Conservation (phyloP, 2,797 vertebrate species). For the Antennarius maculatus region DNA sequence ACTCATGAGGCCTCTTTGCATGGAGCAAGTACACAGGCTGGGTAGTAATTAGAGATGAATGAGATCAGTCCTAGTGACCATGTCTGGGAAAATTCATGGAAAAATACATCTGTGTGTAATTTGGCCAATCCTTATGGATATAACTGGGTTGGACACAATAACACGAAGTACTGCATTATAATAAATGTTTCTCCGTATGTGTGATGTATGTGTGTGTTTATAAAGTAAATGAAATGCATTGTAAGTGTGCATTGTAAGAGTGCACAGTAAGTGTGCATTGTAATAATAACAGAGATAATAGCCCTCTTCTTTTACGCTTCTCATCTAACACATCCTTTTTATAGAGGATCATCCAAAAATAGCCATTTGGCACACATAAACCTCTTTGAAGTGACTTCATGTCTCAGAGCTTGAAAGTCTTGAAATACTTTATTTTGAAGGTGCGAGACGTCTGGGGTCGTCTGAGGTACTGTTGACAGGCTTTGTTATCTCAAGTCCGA, state of each 20-base stretch:
- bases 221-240: neutral
- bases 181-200: slow-evolving; percentile 2
- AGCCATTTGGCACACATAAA: slow-evolving; percentile 29
- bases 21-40: neutral
- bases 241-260: slow-evolving; percentile 4
- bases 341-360: slow-evolving; percentile 52
- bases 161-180: neutral
- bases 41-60: neutral
- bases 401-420: slow-evolving; percentile 5
- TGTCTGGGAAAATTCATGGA: neutral
- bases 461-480: slow-evolving; percentile 3
- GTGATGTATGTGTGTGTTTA: neutral
- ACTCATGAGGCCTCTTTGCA: neutral
- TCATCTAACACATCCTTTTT: slow-evolving; percentile 29
- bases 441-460: neutral
- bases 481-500: slow-evolving; percentile 2
- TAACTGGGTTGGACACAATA: no score
- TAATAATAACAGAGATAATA: slow-evolving; percentile 28
- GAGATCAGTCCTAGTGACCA: neutral
- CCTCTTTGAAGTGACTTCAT: slow-evolving; percentile 38
- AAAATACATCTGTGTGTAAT: no score
- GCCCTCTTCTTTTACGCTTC: slow-evolving; percentile 23
- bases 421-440: slow-evolving; percentile 21
- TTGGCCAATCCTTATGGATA: no score
- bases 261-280: neutral